Base-by-base conservation (phyloP, 2,113 vertebrate species). In the Sorex fumeus region DNA sequence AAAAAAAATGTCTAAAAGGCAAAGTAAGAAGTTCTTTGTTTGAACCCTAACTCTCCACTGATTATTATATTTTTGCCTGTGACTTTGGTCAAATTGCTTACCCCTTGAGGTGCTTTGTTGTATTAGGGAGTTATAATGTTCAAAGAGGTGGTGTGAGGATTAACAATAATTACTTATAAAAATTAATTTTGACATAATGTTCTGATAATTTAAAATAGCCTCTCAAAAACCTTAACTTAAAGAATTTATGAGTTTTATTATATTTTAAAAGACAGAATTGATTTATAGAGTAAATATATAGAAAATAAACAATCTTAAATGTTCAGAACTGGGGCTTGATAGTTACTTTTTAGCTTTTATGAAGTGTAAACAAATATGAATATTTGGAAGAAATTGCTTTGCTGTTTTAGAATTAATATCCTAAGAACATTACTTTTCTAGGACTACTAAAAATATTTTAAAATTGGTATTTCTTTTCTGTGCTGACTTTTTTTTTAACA, bases 11-110 rank as follows among this genome's bases (percentile, higher is more conserved):
- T 62, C 30, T 71, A 47, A 66, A 87, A 90, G 28, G 43, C 36
- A 82, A 85, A 88, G n/a, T 84, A 76, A 72, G 18, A 72, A 88
- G n/a, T 34, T 88, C 21, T 90, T 92, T 50, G n/a, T 90, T 69
- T 70, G 72, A 84, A 40, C 71, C 30, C 82, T 78, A 81, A 64
- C n/a, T 82, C 32, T 82, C 32, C 28, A 57, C 47, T 27, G 7
- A 84, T 87, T 45, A 45, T 57, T 32, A 53, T 69, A 32, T 86
- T 76, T 69, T 77, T 88, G 30, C 40, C 23, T 27, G 8, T 92
- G 57, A 91, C 84, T 69, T 91, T 82, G 28, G 45, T 85, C 60
- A 92, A 84, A 47, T 60, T 66, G 21, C n/a, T 79, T 78, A 28
- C 32, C 72, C 13, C 11, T 94, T 66, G n/a, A 19, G 34, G 32